A percentile compares a stretch with the other conserved stretches of the same genome.
These are phyloP conservation scores for Heterodera carotae DNA, from an alignment of 1,140 invertebrate genomes.

Conservation along the genomic window DNA sequence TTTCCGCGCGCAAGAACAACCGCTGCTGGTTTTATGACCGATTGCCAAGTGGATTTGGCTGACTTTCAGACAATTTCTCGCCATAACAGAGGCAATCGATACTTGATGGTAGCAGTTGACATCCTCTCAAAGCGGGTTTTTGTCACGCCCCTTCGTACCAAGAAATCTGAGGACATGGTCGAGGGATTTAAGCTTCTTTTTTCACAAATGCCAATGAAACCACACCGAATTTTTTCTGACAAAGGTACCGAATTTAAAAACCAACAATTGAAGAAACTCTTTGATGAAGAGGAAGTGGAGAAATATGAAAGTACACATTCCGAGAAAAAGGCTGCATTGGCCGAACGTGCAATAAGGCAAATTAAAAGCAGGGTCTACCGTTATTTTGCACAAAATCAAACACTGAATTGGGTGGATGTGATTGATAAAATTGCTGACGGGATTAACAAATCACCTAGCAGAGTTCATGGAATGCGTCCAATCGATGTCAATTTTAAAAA, in stretches of 20 bases:
- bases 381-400: constrained; percentile 6
- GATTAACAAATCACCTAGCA: constrained; percentile 10
- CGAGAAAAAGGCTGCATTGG: constrained; percentile 2
- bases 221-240: constrained; percentile 15
- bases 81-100: constrained; percentile 11
- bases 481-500: constrained; percentile 16
- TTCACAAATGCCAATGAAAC: constrained; percentile 9
- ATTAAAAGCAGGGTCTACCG: constrained; percentile 8
- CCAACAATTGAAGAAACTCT: not conserved
- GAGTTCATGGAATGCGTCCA: constrained; percentile 18
- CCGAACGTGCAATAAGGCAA: constrained; percentile 13
- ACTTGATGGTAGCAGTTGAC: constrained; percentile 16
- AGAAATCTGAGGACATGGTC: constrained; percentile 18
- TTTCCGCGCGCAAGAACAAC: constrained; percentile 1
- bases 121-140: constrained; percentile 16
- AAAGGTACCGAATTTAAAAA: constrained; percentile 22
- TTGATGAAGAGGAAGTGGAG: constrained; percentile 2
- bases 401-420: constrained; percentile 23
- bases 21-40: constrained; percentile 21
- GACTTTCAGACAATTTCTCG: constrained; percentile 6
- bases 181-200: constrained; percentile 12
- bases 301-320: constrained; percentile 8
- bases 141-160: not conserved
- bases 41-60: constrained; percentile 19
- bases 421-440: constrained; percentile 10